These are phyloP conservation scores for Dipodomys ordii DNA, from an alignment of 2,113 vertebrate species.

Conservation along the genomic window DNA sequence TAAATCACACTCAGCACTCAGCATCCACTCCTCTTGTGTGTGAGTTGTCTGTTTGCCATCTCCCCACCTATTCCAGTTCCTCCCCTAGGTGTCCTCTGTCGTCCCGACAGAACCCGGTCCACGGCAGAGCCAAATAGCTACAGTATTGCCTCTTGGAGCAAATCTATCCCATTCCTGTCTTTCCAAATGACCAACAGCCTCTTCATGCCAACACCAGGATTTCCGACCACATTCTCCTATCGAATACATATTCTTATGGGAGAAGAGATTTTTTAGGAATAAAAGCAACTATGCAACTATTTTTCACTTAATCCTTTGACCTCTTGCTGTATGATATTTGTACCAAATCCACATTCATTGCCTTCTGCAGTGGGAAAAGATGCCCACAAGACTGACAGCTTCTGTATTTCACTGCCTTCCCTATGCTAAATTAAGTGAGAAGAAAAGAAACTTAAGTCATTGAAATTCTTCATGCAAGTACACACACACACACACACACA, in stretches of 20 bases:
- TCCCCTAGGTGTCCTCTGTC: no score
- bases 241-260: not conserved
- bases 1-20: no score
- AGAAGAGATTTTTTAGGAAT: slow-evolving; percentile 42
- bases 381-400: slow-evolving; percentile 62
- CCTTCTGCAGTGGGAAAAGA: slow-evolving; percentile 54
- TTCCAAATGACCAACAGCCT: slow-evolving; percentile 19
- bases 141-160: not conserved
- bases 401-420: slow-evolving; percentile 75
- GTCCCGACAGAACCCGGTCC: no score
- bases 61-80: no score
- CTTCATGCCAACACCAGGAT: not conserved
- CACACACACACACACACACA: slow-evolving; percentile 24
- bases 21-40: no score
- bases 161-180: slow-evolving; percentile 11
- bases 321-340: slow-evolving; percentile 58
- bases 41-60: no score
- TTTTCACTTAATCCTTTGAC: slow-evolving; percentile 70
- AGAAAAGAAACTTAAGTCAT: slow-evolving; percentile 80
- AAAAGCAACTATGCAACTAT: slow-evolving; percentile 61
- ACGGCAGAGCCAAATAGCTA: not conserved
- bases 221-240: not conserved
- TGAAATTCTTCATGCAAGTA: slow-evolving; percentile 61
- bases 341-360: slow-evolving; percentile 38
- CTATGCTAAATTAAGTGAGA: slow-evolving; percentile 77